phyloP scores from a whole-genome alignment of 2,888 invertebrate species.

The Molanna angustata region DNA sequence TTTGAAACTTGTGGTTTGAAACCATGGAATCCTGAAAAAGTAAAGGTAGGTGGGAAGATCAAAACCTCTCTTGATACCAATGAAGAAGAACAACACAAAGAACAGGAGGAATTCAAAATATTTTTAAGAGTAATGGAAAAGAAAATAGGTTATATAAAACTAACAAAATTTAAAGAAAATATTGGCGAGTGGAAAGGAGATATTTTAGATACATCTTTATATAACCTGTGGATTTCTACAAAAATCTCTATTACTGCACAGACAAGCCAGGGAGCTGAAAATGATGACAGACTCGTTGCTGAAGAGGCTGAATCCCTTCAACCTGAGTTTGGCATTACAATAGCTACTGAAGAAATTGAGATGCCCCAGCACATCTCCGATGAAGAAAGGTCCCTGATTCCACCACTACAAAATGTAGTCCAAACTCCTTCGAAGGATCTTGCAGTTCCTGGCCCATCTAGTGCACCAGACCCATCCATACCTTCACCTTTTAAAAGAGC shows the following conservation, averaged over 20 bases:
- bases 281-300: too few species aligned
- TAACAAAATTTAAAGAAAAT: neutral
- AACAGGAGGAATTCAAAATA: neutral
- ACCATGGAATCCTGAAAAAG: constrained; percentile 29
- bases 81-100: neutral
- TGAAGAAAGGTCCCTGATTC: too few species aligned
- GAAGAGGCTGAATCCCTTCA: too few species aligned
- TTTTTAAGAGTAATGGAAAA: neutral
- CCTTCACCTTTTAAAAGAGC: constrained; percentile 29
- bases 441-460: neutral
- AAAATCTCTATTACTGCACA: neutral
- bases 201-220: neutral
- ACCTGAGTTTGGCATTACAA: too few species aligned
- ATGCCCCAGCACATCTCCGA: too few species aligned
- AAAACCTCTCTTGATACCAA: constrained; percentile 13
- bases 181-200: constrained; percentile 7
- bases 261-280: neutral
- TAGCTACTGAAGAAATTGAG: too few species aligned
- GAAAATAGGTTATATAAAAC: neutral
- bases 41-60: too few species aligned
- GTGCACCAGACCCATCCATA: too few species aligned
- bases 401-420: too few species aligned
- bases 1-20: constrained; percentile 36
- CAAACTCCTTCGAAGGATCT: neutral
- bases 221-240: neutral